Conservation (phyloP, 2,888 invertebrate species). For the Hofmannophila pseudospretella region DNA sequence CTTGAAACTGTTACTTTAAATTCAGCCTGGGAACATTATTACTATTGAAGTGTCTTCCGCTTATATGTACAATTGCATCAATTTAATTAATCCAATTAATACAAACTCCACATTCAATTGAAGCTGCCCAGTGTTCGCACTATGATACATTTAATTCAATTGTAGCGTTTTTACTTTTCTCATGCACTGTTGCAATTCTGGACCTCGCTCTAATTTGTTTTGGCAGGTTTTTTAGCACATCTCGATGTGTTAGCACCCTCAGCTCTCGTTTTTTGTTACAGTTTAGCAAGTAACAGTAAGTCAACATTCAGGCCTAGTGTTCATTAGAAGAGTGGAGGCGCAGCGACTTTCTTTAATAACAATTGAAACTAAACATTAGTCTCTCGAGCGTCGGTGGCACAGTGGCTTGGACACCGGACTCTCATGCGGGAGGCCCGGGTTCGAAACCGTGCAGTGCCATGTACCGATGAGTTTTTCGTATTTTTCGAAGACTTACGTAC, state of each 20-base stretch:
- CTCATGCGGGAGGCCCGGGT: too few relatives aligned
- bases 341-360: too few relatives aligned
- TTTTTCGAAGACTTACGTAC: too few relatives aligned
- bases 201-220: constrained; percentile 65
- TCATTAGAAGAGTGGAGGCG: too few relatives aligned
- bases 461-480: too few relatives aligned
- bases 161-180: constrained; percentile 44
- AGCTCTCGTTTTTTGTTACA: background rate
- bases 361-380: too few relatives aligned
- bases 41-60: background rate
- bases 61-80: background rate
- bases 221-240: constrained; percentile 54
- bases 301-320: background rate
- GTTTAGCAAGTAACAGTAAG: constrained; percentile 2
- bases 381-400: too few relatives aligned
- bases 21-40: background rate
- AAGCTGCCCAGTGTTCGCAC: constrained; percentile 12
- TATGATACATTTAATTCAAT: constrained; percentile 44
- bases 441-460: too few relatives aligned
- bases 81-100: constrained; percentile 15
- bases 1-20: background rate
- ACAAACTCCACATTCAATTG: constrained; percentile 13
- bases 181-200: constrained; percentile 56
- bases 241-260: constrained; percentile 42
- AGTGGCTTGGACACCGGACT: too few relatives aligned